Evolutionary conservation across 2,888 invertebrate genomes (phyloP), one percentile per base, ranked within the genome.

Genomic region (Dolomedes plantarius): DNA sequence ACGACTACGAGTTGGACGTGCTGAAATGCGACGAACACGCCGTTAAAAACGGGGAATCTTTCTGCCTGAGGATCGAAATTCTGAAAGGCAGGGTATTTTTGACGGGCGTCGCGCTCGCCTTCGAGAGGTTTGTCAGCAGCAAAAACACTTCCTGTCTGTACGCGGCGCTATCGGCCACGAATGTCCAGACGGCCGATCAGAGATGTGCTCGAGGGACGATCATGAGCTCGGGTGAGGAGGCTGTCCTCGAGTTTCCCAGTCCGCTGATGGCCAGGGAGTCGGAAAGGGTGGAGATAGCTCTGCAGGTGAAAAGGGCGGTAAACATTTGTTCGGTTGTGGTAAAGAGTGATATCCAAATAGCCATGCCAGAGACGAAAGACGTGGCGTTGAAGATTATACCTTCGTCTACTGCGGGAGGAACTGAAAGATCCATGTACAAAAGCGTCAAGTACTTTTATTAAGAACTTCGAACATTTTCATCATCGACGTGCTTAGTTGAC

Each of bases 31-130:
- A 28, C 13, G 65, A 64, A 16, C 76, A 71, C 0, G 19, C 65
- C 7, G 39, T 83, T 3, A 75, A 67, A 31, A 46, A 65, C 13
- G 83, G 77, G 1, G 83, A 83, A 11, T 31, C n/a, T 0, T 83
- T 83, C 16, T 28, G 65, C n/a, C 19, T 83, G n/a, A 71, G 29
- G 16, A 16, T 83, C 16, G 83, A 83, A 27, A 46, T 76, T 2
- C 56, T 83, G 11, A 83, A 83, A 27, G 83, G 83, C 28, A 83
- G 28, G 16, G 31, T 77, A 1, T 83, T 69, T 36, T 13, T 83
- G 19, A 56, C 62, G 3, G 36, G 50, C 0, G 41, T 83, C 16
- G 72, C 32, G 1, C 41, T 83, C 1, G 83, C 36, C 2, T 69
- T 83, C 5, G 19, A 28, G 1, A 36, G 36, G 0, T 83, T 76